phyloP scores from a whole-genome alignment of 1,140 invertebrate genomes.

The Paracyclopina nana region DNA sequence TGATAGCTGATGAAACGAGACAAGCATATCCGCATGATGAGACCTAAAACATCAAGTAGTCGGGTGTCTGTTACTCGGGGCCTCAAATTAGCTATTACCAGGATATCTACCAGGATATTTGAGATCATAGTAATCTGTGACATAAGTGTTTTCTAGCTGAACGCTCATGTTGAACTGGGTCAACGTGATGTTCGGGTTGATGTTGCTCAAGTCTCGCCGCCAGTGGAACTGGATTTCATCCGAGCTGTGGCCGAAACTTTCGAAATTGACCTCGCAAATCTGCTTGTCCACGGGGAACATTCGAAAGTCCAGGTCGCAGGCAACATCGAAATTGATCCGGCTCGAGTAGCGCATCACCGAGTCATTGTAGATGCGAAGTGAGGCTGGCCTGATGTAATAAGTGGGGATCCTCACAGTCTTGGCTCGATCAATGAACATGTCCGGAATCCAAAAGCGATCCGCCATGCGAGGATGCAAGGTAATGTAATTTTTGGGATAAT shows the following conservation, averaged over 20 bases:
- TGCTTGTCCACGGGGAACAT: constrained; percentile 9
- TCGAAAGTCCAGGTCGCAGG: constrained; percentile 10
- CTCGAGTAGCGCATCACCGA: neutral
- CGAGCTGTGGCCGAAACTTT: neutral
- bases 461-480: constrained; percentile 6
- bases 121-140: constrained; percentile 1
- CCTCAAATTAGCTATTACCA: too few species aligned
- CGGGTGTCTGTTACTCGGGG: too few species aligned
- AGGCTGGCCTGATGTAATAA: neutral
- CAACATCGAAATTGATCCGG: constrained; percentile 7
- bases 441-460: constrained; percentile 11
- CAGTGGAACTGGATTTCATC: constrained; percentile 4
- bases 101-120: neutral
- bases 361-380: constrained; percentile 1
- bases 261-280: constrained; percentile 7
- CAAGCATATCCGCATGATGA: constrained; percentile 15
- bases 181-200: neutral
- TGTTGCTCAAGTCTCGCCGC: neutral
- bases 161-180: neutral
- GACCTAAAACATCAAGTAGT: too few species aligned
- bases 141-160: neutral
- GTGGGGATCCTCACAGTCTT: constrained; percentile 2
- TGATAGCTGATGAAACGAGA: constrained; percentile 19
- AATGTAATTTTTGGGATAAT: neutral
- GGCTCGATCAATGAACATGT: constrained; percentile 8